Evolutionary conservation across 53 echinoderm and acorn worm species (phyloP).

Genomic region (Henricia sp.): DNA sequence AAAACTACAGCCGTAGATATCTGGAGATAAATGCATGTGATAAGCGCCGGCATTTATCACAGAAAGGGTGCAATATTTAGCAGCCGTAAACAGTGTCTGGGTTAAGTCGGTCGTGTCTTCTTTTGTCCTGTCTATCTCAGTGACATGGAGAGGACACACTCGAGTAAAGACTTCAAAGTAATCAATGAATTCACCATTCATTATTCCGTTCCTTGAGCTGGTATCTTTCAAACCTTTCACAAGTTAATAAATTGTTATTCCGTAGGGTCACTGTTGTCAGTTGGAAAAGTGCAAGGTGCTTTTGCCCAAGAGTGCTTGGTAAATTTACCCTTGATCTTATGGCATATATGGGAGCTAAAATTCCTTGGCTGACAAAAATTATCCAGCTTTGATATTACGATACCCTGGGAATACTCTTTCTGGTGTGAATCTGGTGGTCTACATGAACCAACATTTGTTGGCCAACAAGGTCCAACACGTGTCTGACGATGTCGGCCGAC

Average conservation of each 20-base stretch:
- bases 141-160: conserved; percentile 26
- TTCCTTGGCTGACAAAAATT: no score
- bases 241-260: conserved; percentile 13
- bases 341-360: no score
- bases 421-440: no score
- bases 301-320: no score
- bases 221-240: neutral
- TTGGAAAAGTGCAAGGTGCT: no score
- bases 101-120: neutral
- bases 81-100: conserved; percentile 9
- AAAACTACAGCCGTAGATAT: conserved; percentile 11
- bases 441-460: no score
- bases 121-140: conserved; percentile 6
- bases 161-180: neutral
- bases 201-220: neutral
- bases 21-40: conserved; percentile 15
- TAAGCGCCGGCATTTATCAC: conserved; percentile 24
- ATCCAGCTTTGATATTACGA: no score
- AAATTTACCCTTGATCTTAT: no score
- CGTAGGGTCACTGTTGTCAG: neutral
- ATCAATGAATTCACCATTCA: neutral
- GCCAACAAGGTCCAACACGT: no score
- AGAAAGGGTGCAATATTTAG: conserved; percentile 32
- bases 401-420: no score
- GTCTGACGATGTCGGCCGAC: no score